Evolutionary conservation across 2,113 vertebrate species (phyloP).

Genomic region (Probosciger aterrimus): DNA sequence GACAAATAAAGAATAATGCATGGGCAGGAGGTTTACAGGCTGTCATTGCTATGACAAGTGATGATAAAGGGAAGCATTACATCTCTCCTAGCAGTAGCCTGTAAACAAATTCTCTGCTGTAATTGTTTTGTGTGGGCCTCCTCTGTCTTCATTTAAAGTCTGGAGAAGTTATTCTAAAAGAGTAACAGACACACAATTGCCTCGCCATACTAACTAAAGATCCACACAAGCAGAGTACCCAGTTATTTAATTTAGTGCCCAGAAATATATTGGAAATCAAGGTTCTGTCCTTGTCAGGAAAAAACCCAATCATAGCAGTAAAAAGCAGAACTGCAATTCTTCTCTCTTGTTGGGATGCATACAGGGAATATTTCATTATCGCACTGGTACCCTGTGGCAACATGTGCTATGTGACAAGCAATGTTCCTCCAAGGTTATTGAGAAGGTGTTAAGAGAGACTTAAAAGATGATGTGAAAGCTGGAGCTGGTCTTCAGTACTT

Average conservation of each 20-base stretch:
- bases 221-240: neutral
- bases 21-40: conserved; percentile 65
- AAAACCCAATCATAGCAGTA: neutral
- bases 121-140: conserved; percentile 51
- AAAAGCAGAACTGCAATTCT: neutral
- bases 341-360: neutral
- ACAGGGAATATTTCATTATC: neutral
- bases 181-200: neutral
- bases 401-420: neutral
- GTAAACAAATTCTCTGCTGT: conserved; percentile 62
- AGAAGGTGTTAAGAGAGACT: neutral
- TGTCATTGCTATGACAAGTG: conserved; percentile 65
- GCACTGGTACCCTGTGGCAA: neutral
- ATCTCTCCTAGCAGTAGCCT: conserved; percentile 37
- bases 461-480: neutral
- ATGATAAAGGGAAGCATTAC: conserved; percentile 69
- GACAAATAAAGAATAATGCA: conserved; percentile 65
- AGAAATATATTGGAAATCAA: neutral
- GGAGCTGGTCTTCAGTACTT: neutral
- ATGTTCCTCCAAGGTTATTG: neutral
- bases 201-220: neutral
- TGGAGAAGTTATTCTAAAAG: conserved; percentile 16
- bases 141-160: conserved; percentile 63
- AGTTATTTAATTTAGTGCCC: neutral
- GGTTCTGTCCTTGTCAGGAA: neutral